phyloP scores from a whole-genome alignment of 1,140 invertebrate genomes.

The Penaeus chinensis region DNA sequence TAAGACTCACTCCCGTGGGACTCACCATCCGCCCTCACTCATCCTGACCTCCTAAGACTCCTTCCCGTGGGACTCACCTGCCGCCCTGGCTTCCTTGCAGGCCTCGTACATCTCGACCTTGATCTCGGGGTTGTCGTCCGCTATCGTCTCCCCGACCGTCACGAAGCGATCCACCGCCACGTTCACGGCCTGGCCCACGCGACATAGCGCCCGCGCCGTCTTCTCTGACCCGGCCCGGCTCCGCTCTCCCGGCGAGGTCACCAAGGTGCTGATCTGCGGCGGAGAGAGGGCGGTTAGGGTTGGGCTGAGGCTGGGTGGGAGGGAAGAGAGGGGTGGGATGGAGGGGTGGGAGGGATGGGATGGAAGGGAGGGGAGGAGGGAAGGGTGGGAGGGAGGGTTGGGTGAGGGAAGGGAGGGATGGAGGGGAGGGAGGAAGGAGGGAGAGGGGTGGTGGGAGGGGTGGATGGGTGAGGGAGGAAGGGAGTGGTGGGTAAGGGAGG shows the following conservation, averaged over 20 bases:
- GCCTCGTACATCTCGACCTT: slow-evolving; percentile 96
- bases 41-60: too few species aligned
- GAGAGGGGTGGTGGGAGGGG: neutral
- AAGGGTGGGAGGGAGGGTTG: neutral
- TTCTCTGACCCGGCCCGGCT: slow-evolving; percentile 56
- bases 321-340: neutral
- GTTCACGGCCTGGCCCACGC: slow-evolving; percentile 95
- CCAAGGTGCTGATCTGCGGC: slow-evolving; percentile 54
- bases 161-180: slow-evolving; percentile 84
- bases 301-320: slow-evolving; percentile 28
- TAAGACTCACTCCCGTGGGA: too few species aligned
- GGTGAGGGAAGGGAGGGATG: neutral
- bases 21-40: too few species aligned
- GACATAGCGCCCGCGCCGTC: slow-evolving; percentile 78
- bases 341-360: neutral
- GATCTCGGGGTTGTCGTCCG: slow-evolving; percentile 33
- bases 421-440: neutral
- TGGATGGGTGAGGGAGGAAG: neutral
- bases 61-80: slow-evolving; percentile 87
- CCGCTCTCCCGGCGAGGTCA: slow-evolving; percentile 59
- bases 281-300: neutral
- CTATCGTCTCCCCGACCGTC: slow-evolving; percentile 30
- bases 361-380: neutral
- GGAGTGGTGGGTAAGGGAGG: neutral
- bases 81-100: slow-evolving; percentile 93